A percentile compares a stretch with the other conserved stretches of the same genome.
phyloP scores from a whole-genome alignment of 2,113 vertebrate genomes.

The Sinocyclocheilus grahami region DNA sequence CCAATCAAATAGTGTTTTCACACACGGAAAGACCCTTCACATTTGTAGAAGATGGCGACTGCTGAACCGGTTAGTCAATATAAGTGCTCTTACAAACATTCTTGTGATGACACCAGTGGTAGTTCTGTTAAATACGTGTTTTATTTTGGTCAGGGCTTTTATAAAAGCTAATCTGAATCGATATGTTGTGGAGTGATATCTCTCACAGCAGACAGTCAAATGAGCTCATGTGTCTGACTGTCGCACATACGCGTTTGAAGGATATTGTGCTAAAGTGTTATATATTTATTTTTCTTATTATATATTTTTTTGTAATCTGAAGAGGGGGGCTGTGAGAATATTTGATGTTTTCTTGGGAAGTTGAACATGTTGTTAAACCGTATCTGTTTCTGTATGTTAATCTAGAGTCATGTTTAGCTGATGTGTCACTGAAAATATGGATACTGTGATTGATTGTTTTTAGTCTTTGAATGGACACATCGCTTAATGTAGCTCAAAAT shows the following conservation, averaged over 20 bases:
- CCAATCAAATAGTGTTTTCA: slow-evolving; percentile 80
- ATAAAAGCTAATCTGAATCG: no score
- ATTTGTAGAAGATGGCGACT: slow-evolving; percentile 92
- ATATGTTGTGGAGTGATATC: neutral
- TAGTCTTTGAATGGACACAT: neutral
- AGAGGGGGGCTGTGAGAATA: no score
- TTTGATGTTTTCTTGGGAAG: neutral
- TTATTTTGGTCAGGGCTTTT: neutral
- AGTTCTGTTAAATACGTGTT: neutral
- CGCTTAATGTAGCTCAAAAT: neutral
- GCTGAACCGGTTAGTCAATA: slow-evolving; percentile 86
- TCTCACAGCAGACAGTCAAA: neutral
- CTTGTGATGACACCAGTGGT: neutral
- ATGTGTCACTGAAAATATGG: neutral
- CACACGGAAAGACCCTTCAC: slow-evolving; percentile 64
- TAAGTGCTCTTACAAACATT: slow-evolving; percentile 1
- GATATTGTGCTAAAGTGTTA: neutral
- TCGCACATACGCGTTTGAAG: neutral
- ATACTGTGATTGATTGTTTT: neutral
- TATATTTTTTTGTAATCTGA: no score
- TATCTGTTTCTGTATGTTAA: neutral
- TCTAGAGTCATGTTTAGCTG: neutral
- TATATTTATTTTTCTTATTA: neutral
- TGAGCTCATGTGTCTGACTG: neutral
- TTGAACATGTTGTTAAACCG: neutral